Percentiles rank a stretch among this genome's conserved stretches.
Conservation (phyloP, 2,113 vertebrate genomes). For the Syrrhaptes paradoxus region DNA sequence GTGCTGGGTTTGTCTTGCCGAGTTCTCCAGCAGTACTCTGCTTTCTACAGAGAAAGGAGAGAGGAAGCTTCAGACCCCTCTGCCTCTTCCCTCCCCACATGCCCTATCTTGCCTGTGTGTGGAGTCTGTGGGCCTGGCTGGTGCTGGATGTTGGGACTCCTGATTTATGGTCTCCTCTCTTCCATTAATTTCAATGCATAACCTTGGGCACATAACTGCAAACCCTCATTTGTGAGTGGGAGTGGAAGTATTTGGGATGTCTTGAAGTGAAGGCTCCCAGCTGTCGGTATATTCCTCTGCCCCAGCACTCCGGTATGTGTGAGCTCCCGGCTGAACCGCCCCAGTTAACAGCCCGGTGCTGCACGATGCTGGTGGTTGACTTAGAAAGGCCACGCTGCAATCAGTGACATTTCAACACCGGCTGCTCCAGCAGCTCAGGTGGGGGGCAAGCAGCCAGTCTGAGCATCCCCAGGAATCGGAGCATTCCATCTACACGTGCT, state of each 20-base stretch:
- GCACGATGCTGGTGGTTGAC: neutral
- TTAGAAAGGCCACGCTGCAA: neutral
- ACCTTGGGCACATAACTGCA: neutral
- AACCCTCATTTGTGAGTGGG: neutral
- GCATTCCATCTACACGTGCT: accelerated
- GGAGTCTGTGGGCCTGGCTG: neutral
- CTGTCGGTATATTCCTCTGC: accelerated
- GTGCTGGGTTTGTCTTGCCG: neutral
- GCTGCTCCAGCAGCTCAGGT: neutral
- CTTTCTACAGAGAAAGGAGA: neutral
- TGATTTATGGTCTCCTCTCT: neutral
- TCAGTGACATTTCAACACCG: neutral
- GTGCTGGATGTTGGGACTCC: neutral
- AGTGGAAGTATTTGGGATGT: neutral
- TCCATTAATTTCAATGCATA: neutral
- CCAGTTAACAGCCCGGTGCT: neutral
- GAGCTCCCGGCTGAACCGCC: neutral
- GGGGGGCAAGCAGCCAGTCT: neutral
- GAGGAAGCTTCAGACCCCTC: neutral
- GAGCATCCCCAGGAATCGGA: neutral
- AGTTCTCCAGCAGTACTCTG: neutral
- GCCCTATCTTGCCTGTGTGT: neutral
- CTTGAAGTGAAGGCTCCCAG: neutral
- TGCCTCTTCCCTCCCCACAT: neutral
- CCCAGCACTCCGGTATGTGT: accelerated